Percentiles rank a stretch among this genome's conserved stretches.
phyloP scores from a whole-genome alignment of 2,888 invertebrate species.

The Tetrapedia diversipes region DNA sequence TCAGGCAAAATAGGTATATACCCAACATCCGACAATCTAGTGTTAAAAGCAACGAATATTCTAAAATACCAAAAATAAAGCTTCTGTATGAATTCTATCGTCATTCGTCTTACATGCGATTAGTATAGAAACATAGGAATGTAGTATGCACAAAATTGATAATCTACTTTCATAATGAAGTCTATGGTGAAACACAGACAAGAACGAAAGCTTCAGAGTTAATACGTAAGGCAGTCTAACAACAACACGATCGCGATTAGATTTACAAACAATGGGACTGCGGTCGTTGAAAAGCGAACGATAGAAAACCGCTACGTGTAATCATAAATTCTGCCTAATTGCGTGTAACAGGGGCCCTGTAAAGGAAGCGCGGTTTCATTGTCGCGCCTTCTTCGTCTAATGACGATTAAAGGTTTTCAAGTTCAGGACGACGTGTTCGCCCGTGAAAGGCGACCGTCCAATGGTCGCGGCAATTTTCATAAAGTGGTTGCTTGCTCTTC shows the following conservation, averaged over 20 bases:
- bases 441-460: constrained; percentile 35
- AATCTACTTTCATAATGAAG: too few relatives aligned
- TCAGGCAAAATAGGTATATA: too few relatives aligned
- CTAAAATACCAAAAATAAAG: too few relatives aligned
- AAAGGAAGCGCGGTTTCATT: constrained; percentile 17
- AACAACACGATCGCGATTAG: constrained; percentile 16
- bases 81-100: too few relatives aligned
- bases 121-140: too few relatives aligned
- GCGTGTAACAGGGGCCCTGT: constrained; percentile 3
- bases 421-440: constrained; percentile 20
- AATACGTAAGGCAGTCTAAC: too few relatives aligned
- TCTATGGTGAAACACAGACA: too few relatives aligned
- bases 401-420: constrained; percentile 16
- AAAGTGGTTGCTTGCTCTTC: constrained; percentile 52
- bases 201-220: neutral
- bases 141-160: too few relatives aligned
- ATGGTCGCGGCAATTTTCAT: constrained; percentile 54
- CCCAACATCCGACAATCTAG: too few relatives aligned
- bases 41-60: too few relatives aligned
- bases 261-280: constrained; percentile 23
- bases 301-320: constrained; percentile 2
- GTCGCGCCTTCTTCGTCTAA: constrained; percentile 18
- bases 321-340: constrained; percentile 30
- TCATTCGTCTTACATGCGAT: too few relatives aligned
- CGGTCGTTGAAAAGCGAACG: constrained; percentile 5